phyloP scores from a whole-genome alignment of 2,113 vertebrate genomes.

The Ptyas mucosa region DNA sequence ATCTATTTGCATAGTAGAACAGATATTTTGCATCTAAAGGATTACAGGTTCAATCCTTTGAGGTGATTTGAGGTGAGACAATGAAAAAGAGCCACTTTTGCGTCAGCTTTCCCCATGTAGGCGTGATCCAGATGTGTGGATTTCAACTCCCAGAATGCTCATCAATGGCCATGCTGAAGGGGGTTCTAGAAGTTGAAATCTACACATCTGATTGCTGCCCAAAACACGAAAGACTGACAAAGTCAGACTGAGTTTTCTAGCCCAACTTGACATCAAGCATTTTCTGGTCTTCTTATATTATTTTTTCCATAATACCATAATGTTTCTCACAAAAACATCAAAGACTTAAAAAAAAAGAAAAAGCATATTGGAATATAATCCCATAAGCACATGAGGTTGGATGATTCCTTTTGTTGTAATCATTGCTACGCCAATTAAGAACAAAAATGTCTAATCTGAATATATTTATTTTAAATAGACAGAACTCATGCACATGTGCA shows the following conservation, averaged over 20 bases:
- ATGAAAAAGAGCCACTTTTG: neutral
- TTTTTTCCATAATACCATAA: constrained; percentile 18
- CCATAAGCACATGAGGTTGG: constrained; percentile 9
- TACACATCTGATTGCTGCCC: neutral
- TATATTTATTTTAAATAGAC: constrained; percentile 25
- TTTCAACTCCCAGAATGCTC: neutral
- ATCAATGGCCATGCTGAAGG: neutral
- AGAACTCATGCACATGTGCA: neutral
- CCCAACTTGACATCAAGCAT: neutral
- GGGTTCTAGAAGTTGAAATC: neutral
- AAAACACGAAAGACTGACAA: neutral
- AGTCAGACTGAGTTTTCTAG: neutral
- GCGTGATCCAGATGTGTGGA: neutral
- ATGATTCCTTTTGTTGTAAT: neutral
- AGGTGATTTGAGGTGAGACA: neutral
- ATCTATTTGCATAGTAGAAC: neutral
- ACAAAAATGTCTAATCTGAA: constrained; percentile 26
- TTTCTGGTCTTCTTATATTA: neutral
- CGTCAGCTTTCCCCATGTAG: neutral
- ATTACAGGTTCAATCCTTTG: neutral
- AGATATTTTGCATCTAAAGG: neutral
- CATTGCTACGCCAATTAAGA: constrained; percentile 25
- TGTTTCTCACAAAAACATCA: constrained; percentile 23
- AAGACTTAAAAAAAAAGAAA: constrained; percentile 1
- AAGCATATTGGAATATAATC: constrained; percentile 27